Evolutionary conservation across 2,113 vertebrate genomes (phyloP), one percentile per base, ranked within the genome.

Genomic region (Thunnus maccoyii): DNA sequence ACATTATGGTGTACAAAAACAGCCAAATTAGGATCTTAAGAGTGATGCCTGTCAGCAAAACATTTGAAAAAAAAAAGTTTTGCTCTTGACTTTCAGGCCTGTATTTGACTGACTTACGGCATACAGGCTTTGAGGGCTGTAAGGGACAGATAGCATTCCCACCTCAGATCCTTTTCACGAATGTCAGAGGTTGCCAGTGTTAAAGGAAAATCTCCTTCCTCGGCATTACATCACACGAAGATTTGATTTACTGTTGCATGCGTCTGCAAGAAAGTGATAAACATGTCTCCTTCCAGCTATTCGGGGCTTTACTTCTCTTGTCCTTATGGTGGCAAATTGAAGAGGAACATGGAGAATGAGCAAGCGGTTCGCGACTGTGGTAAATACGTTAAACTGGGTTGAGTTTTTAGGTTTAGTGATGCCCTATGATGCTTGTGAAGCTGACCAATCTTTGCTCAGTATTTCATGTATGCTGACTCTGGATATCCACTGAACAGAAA

Each of bases 211-310:
- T 85, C 65, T 79, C 69, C 54, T 62, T 78, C 80, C 70, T 76
- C 67, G 32, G 76, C 75, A 76, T 83, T 80, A 72, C 86, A 80
- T 86, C 82, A 79, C 80, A 90, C 22, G 20, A 52, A 85, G 82
- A 78, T 81, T 78, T 86, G 72, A 86, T 80, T 87, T 75, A 74
- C 54, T 64, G 67, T 64, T 76, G 48, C 65, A 6, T 77, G 50
- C 64, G 68, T 87, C 89, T 92, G 89, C 81, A 76, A 36, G 50
- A 76, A 83, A 76, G 80, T 78, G 89, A 93, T 92, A 92, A 92
- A 91, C 70, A 83, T 46, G 65, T 86, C 82, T 87, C 74, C 77
- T 72, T 67, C 11, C 2, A 72, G 86, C 78, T 69, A 76, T 84
- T 82, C 60, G 56, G 46, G 17, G 62, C 36, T 66, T 80, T 76